Percentiles rank a stretch among this genome's conserved stretches.
phyloP scores from a whole-genome alignment of 2,113 vertebrate species.

The Cichladusa arquata region DNA sequence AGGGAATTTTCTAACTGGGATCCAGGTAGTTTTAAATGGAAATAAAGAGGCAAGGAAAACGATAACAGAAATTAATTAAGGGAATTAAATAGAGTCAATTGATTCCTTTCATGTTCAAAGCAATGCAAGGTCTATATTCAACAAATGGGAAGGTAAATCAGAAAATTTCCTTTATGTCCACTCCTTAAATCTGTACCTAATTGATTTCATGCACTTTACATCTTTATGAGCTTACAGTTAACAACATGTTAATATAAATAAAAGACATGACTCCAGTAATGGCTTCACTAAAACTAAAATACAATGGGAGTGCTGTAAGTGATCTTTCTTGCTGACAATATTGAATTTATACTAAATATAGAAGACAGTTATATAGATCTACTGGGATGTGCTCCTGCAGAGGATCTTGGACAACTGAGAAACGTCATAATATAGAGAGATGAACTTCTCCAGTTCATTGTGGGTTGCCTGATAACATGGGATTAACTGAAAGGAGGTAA shows the following conservation, averaged over 20 bases:
- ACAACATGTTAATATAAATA: conserved; percentile 6
- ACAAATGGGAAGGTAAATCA: not conserved
- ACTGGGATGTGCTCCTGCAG: not conserved
- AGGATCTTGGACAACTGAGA: not conserved
- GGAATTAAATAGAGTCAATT: not conserved
- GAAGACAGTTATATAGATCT: not conserved
- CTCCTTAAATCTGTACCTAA: conserved; percentile 3
- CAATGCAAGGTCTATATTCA: not conserved
- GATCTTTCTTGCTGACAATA: not conserved
- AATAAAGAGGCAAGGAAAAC: not conserved
- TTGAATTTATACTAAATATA: not conserved
- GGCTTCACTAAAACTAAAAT: conserved; percentile 1
- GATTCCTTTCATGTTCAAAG: not conserved
- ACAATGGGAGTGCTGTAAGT: not conserved
- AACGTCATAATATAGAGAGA: not conserved
- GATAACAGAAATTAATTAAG: conserved; percentile 10
- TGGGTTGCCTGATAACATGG: not conserved
- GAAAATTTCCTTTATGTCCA: not conserved
- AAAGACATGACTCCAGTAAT: not conserved
- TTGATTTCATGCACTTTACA: conserved; percentile 13
- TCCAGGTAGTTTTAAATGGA: not conserved
- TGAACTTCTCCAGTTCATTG: not conserved
- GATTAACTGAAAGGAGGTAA: not conserved
- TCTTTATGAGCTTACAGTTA: conserved; percentile 14
- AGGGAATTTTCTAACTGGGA: not conserved